Conservation (phyloP, 2,113 vertebrate species). For the Illadopsis cleaveri region DNA sequence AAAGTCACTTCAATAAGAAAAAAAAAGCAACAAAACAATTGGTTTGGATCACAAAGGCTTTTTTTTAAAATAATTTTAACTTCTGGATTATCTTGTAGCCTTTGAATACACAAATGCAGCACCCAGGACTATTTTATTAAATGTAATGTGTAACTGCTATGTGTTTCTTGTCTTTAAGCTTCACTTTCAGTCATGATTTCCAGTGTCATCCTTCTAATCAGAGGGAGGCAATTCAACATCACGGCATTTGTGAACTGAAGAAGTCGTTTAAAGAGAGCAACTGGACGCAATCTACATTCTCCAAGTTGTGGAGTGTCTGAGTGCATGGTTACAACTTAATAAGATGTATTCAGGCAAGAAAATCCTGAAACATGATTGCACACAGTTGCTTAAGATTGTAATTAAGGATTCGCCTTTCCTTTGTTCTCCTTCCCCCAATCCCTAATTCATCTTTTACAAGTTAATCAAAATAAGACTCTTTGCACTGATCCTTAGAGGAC, state of each 20-base stretch:
- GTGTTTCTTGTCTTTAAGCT: background rate
- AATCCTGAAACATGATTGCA: slow-evolving; percentile 53
- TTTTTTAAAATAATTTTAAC: background rate
- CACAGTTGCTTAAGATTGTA: slow-evolving; percentile 19
- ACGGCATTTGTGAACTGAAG: background rate
- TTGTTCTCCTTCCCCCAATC: slow-evolving; percentile 26
- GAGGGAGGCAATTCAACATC: background rate
- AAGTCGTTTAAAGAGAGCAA: slow-evolving; percentile 24
- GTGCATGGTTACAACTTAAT: slow-evolving; percentile 13
- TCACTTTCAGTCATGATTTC: background rate
- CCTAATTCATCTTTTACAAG: slow-evolving; percentile 37
- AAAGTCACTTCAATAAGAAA: background rate
- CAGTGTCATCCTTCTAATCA: background rate
- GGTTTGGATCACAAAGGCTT: background rate
- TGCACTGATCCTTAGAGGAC: slow-evolving; percentile 27
- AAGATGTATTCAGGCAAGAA: slow-evolving; percentile 55
- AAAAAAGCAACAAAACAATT: background rate
- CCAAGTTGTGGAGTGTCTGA: background rate
- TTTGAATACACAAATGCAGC: background rate
- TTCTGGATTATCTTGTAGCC: background rate
- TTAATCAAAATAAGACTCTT: slow-evolving; percentile 52
- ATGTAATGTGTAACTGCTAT: background rate
- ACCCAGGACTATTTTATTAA: background rate
- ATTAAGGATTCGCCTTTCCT: slow-evolving; percentile 45
- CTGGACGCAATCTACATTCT: slow-evolving; percentile 8